Conservation (phyloP, 2,888 invertebrate genomes). For the Euproctis similis region DNA sequence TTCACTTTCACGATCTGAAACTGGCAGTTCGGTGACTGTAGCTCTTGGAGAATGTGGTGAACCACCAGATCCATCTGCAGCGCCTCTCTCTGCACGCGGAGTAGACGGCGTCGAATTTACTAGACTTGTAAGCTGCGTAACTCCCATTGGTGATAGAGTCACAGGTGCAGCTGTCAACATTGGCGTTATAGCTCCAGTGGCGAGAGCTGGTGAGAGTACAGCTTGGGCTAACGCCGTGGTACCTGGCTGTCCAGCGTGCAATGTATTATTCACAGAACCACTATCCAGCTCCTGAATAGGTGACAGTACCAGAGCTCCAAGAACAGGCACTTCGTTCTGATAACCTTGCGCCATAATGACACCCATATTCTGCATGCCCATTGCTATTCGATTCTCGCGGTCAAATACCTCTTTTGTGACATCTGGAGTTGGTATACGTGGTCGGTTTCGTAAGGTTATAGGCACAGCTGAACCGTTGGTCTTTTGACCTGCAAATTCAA, state of each 20-base stretch:
- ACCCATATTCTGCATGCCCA: conserved; percentile 74
- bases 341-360: conserved; percentile 82
- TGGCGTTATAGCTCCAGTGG: conserved; percentile 51
- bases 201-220: conserved; percentile 76
- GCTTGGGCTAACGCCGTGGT: conserved; percentile 88
- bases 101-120: conserved; percentile 71
- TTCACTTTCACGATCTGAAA: conserved; percentile 50
- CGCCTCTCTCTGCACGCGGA: conserved; percentile 42
- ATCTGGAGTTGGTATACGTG: conserved; percentile 92
- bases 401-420: conserved; percentile 87
- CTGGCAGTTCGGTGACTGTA: conserved; percentile 38
- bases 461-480: conserved; percentile 81
- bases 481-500: conserved; percentile 76
- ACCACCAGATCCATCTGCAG: conserved; percentile 31
- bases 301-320: conserved; percentile 85
- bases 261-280: conserved; percentile 82
- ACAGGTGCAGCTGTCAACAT: conserved; percentile 66
- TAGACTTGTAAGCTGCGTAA: conserved; percentile 75
- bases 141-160: conserved; percentile 75
- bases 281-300: conserved; percentile 91
- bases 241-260: conserved; percentile 82
- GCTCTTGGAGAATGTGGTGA: conserved; percentile 30
- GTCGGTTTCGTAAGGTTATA: conserved; percentile 83
- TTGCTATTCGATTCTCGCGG: conserved; percentile 79
- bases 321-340: conserved; percentile 81